These are phyloP conservation scores for Ornithoptera priamus DNA, from an alignment of 2,888 invertebrate genomes.

Conservation along the genomic window DNA sequence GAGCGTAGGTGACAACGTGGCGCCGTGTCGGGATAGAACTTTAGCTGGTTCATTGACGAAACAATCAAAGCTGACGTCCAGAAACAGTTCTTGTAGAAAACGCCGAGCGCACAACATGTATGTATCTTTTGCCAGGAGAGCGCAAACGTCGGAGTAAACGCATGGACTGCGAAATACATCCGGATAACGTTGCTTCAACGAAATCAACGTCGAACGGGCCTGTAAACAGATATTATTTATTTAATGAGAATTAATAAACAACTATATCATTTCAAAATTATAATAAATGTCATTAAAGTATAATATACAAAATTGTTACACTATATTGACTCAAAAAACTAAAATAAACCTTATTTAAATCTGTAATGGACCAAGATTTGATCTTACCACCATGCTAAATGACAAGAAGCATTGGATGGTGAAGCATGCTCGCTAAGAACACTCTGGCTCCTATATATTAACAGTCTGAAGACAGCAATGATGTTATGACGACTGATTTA, in stretches of 20 bases:
- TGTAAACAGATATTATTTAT: conserved; percentile 56
- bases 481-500: too few relatives aligned
- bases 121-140: conserved; percentile 87
- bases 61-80: conserved; percentile 88
- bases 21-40: conserved; percentile 61
- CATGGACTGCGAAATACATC: conserved; percentile 91
- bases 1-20: conserved; percentile 19
- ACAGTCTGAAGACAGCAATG: too few relatives aligned
- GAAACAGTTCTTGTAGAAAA: conserved; percentile 95
- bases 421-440: too few relatives aligned
- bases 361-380: too few relatives aligned
- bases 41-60: conserved; percentile 76
- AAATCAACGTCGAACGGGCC: conserved; percentile 89
- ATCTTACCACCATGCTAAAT: too few relatives aligned
- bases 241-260: neutral
- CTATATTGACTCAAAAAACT: too few relatives aligned
- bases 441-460: too few relatives aligned
- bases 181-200: conserved; percentile 86
- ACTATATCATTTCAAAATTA: neutral
- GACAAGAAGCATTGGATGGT: too few relatives aligned
- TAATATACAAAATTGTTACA: neutral
- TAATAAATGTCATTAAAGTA: neutral
- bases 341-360: too few relatives aligned
- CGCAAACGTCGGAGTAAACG: conserved; percentile 94
- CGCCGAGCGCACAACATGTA: conserved; percentile 91